A percentile compares a stretch with the other conserved stretches of the same genome.
These are phyloP conservation scores for Diplodus sargus DNA, from an alignment of 2,797 vertebrate species.

Conservation along the genomic window DNA sequence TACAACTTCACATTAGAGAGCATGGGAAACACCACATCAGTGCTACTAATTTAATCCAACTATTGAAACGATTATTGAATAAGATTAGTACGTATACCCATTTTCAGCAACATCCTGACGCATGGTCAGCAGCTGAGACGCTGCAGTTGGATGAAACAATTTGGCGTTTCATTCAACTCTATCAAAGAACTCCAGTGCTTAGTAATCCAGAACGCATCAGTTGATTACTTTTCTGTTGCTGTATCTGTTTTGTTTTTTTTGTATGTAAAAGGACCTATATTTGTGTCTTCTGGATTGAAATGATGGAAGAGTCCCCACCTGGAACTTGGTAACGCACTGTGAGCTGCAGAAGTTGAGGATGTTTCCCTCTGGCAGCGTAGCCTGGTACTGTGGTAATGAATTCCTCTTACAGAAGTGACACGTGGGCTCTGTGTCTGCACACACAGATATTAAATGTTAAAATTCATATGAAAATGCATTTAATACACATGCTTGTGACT, in stretches of 20 bases:
- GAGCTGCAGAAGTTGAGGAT: slow-evolving; percentile 98
- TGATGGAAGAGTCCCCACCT: slow-evolving; percentile 81
- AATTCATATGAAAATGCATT: background rate
- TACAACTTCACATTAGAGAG: background rate
- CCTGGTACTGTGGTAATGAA: slow-evolving; percentile 97
- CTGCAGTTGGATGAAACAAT: background rate
- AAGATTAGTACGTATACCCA: background rate
- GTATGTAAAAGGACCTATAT: background rate
- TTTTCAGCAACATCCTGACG: slow-evolving; percentile 1
- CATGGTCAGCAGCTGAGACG: background rate
- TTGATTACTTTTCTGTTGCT: background rate
- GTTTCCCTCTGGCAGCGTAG: slow-evolving; percentile 96
- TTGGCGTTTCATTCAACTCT: background rate
- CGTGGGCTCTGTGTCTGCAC: slow-evolving; percentile 90
- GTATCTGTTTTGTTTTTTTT: background rate
- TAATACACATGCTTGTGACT: background rate
- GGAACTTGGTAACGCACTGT: slow-evolving; percentile 97
- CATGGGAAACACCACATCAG: background rate
- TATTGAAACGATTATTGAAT: background rate
- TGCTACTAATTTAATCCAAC: background rate
- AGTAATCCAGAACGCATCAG: background rate
- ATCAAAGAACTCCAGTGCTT: background rate
- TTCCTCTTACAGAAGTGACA: slow-evolving; percentile 99
- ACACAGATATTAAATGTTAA: slow-evolving; percentile 25
- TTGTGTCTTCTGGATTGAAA: background rate